Evolutionary conservation across 2,113 vertebrate species (phyloP), one percentile per base, ranked within the genome.

Genomic region (Gopherus evgoodei): DNA sequence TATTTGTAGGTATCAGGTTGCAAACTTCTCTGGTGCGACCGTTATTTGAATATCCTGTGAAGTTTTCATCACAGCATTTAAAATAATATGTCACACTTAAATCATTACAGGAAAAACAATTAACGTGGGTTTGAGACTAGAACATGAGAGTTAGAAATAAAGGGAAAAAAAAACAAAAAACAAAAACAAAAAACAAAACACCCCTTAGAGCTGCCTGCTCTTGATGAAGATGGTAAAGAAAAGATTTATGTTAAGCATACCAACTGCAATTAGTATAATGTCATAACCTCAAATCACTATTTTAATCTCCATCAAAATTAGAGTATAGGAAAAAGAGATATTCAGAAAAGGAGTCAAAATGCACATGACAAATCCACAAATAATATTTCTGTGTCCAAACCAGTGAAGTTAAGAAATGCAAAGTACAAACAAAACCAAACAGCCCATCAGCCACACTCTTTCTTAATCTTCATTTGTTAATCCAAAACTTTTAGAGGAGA

Each of bases 261-360:
- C 35, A 94, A 80, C 78, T n/a, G 95, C 90, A 38, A 92, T 44
- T 90, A 90, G 54, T 91, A 44, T 90, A 87, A 84, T 52, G 57
- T 13, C 21, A 2, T n/a, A 93, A 95, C 0, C 56, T 94, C n/a
- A 84, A 96, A 87, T 83, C 89, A 53, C 42, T 93, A 94, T 89
- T 93, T 94, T 90, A 83, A 81, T 65, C 16, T 96, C 89, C 90
- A 92, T 95, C 95, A 89, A 96, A 96, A 80, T 88, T 42, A 88
- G 57, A n/a, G 21, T n/a, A 91, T 4, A 90, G 52, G 79, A 4
- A 86, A 90, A 85, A 47, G 87, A 53, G n/a, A 85, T 83, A 86
- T 87, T 90, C 42, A 29, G 31, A 83, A 86, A 83, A 90, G 22
- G 42, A 75, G 65, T 83, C 90, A 95, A 90, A 93, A 91, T 81